Evolutionary conservation across 2,888 invertebrate species (phyloP).

Genomic region (Xanthia togata): DNA sequence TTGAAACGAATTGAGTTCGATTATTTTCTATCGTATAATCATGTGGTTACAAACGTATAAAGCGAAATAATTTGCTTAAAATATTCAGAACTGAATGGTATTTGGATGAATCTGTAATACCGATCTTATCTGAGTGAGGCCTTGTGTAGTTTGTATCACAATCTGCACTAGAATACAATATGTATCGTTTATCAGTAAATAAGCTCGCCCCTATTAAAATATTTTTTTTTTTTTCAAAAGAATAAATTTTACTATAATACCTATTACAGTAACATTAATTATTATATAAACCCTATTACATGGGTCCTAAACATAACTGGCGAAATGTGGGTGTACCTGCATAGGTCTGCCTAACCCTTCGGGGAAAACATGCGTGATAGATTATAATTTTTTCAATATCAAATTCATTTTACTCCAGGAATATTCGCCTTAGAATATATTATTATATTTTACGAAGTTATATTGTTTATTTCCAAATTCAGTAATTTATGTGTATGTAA

Average conservation of each 20-base stretch:
- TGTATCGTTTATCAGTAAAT: not conserved
- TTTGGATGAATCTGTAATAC: conserved; percentile 4
- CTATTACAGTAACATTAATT: too few species aligned
- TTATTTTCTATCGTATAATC: conserved; percentile 25
- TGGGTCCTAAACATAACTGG: not conserved
- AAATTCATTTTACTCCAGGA: conserved; percentile 6
- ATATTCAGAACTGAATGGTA: conserved; percentile 12
- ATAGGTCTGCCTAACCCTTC: not conserved
- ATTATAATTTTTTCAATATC: conserved; percentile 5
- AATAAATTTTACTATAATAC: too few species aligned
- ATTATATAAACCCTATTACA: too few species aligned
- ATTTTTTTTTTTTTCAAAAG: too few species aligned
- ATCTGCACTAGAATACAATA: conserved; percentile 2
- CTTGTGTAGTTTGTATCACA: not conserved
- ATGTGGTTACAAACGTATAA: conserved; percentile 3
- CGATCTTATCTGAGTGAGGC: not conserved
- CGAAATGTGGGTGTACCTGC: not conserved
- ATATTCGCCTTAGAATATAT: conserved; percentile 11
- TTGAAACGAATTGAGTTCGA: conserved; percentile 43
- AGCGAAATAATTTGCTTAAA: not conserved
- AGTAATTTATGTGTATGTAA: conserved; percentile 18
- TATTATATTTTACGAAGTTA: conserved; percentile 15
- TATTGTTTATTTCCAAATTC: conserved; percentile 6
- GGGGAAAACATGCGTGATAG: too few species aligned
- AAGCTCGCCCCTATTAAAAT: not conserved